Base-by-base conservation (phyloP, 2,888 invertebrate species). In the Limnephilus marmoratus region DNA sequence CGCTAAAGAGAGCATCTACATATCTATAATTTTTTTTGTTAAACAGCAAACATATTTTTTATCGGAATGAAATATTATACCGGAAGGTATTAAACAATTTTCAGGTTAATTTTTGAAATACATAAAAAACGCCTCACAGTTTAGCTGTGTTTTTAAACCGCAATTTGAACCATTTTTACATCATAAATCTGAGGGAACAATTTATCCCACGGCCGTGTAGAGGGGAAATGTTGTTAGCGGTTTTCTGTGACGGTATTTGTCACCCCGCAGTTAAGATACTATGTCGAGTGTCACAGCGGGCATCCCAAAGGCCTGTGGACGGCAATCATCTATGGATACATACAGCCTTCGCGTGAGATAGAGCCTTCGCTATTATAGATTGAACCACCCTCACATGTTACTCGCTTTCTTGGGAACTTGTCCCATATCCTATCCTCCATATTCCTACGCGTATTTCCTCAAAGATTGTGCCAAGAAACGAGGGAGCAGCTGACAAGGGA, bases 401-500 rank as follows among this genome's bases (percentile, higher is more conserved):
- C 53, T 68, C 4, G 53, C 53, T 68, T 68, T 68, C 53, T 68
- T 68, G 53, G 24, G 53, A 68, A 68, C 53, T 18, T 68, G 53
- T 68, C 53, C 53, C 53, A 68, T 18, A 34, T 45, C 88, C 53
- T n/a, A 24, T 37, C 31, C n/a, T 29, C 34, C 29, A 12, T 49
- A 49, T 31, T 49, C 24, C 31, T 49, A 68, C 88, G 68, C 81
- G 68, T 24, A 29, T 80, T 90, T 68, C 29, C 31, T 24, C 49
- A 53, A n/a, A 49, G 81, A 80, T 90, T 90, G 29, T 18, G 24
- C 80, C 45, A 45, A 15, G 34, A 34, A 80, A 31, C 15, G 80
- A 53, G 53, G 90, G 41, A 90, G 90, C 41, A 41, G 85, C 85
- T 85, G 85, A 85, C 24, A 85, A 34, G 34, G 53, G 53, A 85